Percentiles rank a stretch among this genome's conserved stretches.
Conservation (phyloP, 2,888 invertebrate species). For the Atethmia centrago region DNA sequence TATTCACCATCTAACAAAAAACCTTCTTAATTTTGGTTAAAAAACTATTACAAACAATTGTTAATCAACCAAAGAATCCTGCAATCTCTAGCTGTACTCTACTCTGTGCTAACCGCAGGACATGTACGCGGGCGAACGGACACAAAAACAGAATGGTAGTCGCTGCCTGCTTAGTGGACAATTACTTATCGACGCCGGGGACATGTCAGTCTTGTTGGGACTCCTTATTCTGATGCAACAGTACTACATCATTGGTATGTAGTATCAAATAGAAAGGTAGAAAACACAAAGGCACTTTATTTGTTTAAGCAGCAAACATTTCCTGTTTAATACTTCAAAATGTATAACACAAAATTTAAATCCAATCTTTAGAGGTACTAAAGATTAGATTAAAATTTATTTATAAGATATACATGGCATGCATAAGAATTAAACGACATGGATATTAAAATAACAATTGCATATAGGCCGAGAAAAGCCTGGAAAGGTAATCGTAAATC, state of each 20-base stretch:
- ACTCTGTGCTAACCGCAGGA: conserved; percentile 63
- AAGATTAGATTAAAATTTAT: too few relatives aligned
- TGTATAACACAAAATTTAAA: not conserved
- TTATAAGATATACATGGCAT: not conserved
- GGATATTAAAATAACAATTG: not conserved
- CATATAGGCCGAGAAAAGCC: not conserved
- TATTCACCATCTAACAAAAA: not conserved
- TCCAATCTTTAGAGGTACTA: not conserved
- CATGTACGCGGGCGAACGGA: conserved; percentile 65
- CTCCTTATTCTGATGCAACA: conserved; percentile 46
- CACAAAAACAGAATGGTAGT: conserved; percentile 72
- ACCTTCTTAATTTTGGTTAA: not conserved
- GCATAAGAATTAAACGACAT: not conserved
- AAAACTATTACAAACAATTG: not conserved
- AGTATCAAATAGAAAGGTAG: not conserved
- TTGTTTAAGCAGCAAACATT: not conserved
- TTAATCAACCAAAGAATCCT: not conserved
- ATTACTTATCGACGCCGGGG: conserved; percentile 82
- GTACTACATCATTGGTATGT: conserved; percentile 18
- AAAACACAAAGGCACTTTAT: too few relatives aligned
- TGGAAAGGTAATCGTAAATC: not conserved
- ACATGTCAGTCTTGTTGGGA: conserved; percentile 64
- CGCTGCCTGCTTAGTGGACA: conserved; percentile 77
- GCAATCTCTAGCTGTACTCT: conserved; percentile 25
- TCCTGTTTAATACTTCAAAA: too few relatives aligned